Evolutionary conservation across 2,888 invertebrate species (phyloP).

Genomic region (Mesorhabditis sp.): DNA sequence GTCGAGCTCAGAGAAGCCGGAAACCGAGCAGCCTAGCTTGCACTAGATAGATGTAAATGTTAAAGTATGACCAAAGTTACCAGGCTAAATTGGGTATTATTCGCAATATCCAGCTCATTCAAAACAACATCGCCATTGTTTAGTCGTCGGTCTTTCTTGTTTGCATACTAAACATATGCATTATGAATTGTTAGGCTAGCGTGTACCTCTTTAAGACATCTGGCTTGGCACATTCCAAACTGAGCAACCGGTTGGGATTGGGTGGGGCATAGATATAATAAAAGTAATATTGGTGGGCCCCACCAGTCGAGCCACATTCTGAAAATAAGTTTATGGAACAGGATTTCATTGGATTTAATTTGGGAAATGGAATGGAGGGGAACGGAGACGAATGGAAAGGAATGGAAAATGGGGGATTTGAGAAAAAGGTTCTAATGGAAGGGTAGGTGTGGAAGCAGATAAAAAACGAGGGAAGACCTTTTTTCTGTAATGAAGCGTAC

Average conservation of each 20-base stretch:
- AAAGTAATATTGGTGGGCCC: not conserved
- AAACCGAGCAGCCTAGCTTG: slow-evolving; percentile 35
- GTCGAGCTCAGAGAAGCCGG: slow-evolving; percentile 30
- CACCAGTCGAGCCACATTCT: slow-evolving; percentile 3
- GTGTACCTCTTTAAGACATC: not conserved
- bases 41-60: slow-evolving; percentile 20
- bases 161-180: not conserved
- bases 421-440: not conserved
- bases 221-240: not conserved
- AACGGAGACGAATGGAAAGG: not conserved
- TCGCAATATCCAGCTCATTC: slow-evolving; percentile 25
- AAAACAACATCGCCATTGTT: not conserved
- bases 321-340: not conserved
- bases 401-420: not conserved
- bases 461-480: too few species aligned
- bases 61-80: slow-evolving; percentile 16
- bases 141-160: not conserved
- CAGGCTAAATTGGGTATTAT: slow-evolving; percentile 35
- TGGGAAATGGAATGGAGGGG: not conserved
- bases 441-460: too few species aligned
- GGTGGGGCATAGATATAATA: not conserved
- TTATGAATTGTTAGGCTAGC: not conserved
- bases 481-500: too few species aligned
- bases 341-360: not conserved
- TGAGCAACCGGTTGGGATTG: slow-evolving; percentile 2